Percentiles rank a stretch among this genome's conserved stretches.
phyloP scores from a whole-genome alignment of 2,888 invertebrate species.

The Sinopyrophorus schimmeli region DNA sequence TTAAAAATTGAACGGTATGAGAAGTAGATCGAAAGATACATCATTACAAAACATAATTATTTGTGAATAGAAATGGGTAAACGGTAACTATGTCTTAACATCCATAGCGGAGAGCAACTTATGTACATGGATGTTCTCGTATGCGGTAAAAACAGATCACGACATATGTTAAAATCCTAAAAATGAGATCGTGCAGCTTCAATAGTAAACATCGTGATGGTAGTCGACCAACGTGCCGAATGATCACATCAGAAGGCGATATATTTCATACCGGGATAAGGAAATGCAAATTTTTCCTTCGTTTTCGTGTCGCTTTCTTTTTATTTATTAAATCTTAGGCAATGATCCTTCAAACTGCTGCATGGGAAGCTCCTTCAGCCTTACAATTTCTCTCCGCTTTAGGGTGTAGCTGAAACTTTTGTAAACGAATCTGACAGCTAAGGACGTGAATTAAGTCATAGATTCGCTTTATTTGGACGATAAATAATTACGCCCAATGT shows the following conservation, averaged over 20 bases:
- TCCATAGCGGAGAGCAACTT: conserved; percentile 18
- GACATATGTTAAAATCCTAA: conserved; percentile 49
- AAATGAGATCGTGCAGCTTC: conserved; percentile 46
- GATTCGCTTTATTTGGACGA: conserved; percentile 11
- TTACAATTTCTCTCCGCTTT: conserved; percentile 3
- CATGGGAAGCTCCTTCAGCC: no score
- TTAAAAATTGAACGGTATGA: no score
- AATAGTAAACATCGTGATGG: conserved; percentile 45
- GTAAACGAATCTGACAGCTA: conserved; percentile 6
- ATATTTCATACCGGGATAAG: conserved; percentile 43
- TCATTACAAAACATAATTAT: no score
- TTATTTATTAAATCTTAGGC: not conserved
- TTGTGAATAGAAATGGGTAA: conserved; percentile 7
- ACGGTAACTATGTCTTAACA: conserved; percentile 16
- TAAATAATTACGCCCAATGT: conserved; percentile 18
- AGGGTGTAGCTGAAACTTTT: conserved; percentile 4
- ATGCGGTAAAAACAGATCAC: conserved; percentile 47
- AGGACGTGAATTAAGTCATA: conserved; percentile 20
- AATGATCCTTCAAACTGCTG: no score
- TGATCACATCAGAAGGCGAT: conserved; percentile 47
- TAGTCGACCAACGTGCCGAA: conserved; percentile 44
- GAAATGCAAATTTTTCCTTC: conserved; percentile 29
- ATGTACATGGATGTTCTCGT: conserved; percentile 35
- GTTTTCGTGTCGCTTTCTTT: conserved; percentile 17
- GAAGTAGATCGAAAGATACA: no score